Conservation (phyloP, 2,113 vertebrate genomes). For the Gallinago jamesoni region DNA sequence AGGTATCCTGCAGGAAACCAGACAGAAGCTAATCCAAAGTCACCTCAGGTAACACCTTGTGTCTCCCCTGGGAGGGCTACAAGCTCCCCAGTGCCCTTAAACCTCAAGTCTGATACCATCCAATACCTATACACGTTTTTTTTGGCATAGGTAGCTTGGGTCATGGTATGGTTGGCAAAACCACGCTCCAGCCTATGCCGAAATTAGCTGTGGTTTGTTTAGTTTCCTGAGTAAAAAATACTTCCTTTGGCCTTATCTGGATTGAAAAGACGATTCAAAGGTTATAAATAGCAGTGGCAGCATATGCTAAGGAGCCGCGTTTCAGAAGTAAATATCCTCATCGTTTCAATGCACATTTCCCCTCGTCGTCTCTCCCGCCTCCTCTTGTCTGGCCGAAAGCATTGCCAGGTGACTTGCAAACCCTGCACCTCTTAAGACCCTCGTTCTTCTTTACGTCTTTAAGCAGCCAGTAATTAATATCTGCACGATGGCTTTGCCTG, state of each 20-base stretch:
- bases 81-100: not conserved
- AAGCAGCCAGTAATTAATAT: conserved; percentile 52
- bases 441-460: not conserved
- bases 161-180: not conserved
- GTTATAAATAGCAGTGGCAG: conserved; percentile 61
- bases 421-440: not conserved
- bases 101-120: accelerated
- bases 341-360: not conserved
- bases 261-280: conserved; percentile 47
- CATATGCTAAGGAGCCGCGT: conserved; percentile 5
- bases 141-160: not conserved
- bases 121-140: accelerated
- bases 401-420: conserved; percentile 7
- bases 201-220: not conserved
- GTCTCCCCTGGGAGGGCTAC: not conserved
- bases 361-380: not conserved
- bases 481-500: conserved; percentile 13
- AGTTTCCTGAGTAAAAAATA: not conserved
- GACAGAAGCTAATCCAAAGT: not conserved
- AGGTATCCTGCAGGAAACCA: not conserved
- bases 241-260: conserved; percentile 40
- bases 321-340: conserved; percentile 21
- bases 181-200: not conserved
- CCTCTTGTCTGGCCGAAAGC: not conserved
- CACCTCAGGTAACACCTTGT: accelerated